These are phyloP conservation scores for Ctenicera cuprea DNA, from an alignment of 2,888 invertebrate genomes.

Conservation along the genomic window DNA sequence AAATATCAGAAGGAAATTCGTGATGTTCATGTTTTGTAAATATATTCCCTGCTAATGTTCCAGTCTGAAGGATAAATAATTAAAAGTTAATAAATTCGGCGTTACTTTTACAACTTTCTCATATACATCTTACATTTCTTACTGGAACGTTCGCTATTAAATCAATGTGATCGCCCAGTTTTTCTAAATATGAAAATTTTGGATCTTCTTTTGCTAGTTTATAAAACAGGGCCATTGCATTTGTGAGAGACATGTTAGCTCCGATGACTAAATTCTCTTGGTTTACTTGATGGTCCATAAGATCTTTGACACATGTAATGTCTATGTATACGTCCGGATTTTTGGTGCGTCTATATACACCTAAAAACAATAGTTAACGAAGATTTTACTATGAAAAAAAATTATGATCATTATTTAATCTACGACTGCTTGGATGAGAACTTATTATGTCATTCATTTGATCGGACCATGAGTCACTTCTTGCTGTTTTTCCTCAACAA, in stretches of 20 bases:
- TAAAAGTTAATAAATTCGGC: background rate
- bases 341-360: constrained; percentile 70
- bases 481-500: too few species aligned
- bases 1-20: constrained; percentile 85
- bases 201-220: constrained; percentile 68
- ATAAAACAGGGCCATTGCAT: constrained; percentile 74
- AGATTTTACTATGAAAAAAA: too few species aligned
- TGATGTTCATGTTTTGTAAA: constrained; percentile 80
- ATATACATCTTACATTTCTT: constrained; percentile 82
- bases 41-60: constrained; percentile 83
- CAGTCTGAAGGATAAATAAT: constrained; percentile 72
- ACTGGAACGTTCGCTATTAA: constrained; percentile 83
- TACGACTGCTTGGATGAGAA: too few species aligned
- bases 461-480: too few species aligned
- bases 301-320: constrained; percentile 76
- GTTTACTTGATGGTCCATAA: constrained; percentile 72
- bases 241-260: constrained; percentile 76
- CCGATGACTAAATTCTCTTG: constrained; percentile 76
- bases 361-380: too few species aligned
- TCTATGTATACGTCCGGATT: constrained; percentile 79
- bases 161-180: constrained; percentile 79
- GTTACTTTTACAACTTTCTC: too few species aligned
- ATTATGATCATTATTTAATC: too few species aligned
- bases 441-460: too few species aligned
- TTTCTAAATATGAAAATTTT: constrained; percentile 77